Percentiles rank a stretch among this genome's conserved stretches.
Conservation (phyloP, 2,888 invertebrate genomes). For the Aphodius sticticus region DNA sequence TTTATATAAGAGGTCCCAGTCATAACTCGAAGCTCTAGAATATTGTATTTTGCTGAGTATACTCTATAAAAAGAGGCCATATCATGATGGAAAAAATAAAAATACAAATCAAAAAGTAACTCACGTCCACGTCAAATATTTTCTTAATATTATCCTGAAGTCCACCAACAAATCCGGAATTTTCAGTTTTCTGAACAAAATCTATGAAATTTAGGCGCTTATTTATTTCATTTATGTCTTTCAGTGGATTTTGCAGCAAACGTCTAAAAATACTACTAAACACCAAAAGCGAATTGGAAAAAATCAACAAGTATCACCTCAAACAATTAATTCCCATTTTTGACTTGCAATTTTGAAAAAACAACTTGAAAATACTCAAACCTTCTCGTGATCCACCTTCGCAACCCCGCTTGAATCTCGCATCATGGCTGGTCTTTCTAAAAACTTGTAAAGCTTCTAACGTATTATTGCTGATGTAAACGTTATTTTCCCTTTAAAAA, state of each 20-base stretch:
- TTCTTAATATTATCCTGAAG: constrained; percentile 68
- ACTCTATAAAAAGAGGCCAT: constrained; percentile 59
- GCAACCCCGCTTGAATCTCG: constrained; percentile 74
- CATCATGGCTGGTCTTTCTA: constrained; percentile 75
- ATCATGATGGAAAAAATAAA: constrained; percentile 20
- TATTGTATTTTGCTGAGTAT: constrained; percentile 71
- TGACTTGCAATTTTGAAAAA: constrained; percentile 72
- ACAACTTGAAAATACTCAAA: constrained; percentile 74
- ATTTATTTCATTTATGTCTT: constrained; percentile 66
- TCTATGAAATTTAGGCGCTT: constrained; percentile 75
- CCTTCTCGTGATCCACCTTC: constrained; percentile 71
- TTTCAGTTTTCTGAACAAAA: constrained; percentile 70
- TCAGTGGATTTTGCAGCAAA: constrained; percentile 76
- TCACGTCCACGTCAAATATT: constrained; percentile 70
- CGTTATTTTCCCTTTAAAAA: constrained; percentile 68
- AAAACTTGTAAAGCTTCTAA: constrained; percentile 82
- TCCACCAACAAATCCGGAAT: constrained; percentile 67
- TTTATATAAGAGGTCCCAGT: constrained; percentile 77
- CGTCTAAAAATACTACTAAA: constrained; percentile 60
- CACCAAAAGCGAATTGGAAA: not conserved
- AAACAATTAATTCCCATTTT: constrained; percentile 70
- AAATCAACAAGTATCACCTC: constrained; percentile 61
- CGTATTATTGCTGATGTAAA: constrained; percentile 75
- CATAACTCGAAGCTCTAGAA: constrained; percentile 68
- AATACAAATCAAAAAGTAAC: constrained; percentile 42